phyloP scores from a whole-genome alignment of 23 tunicate species.

The Ciona savignyi region DNA sequence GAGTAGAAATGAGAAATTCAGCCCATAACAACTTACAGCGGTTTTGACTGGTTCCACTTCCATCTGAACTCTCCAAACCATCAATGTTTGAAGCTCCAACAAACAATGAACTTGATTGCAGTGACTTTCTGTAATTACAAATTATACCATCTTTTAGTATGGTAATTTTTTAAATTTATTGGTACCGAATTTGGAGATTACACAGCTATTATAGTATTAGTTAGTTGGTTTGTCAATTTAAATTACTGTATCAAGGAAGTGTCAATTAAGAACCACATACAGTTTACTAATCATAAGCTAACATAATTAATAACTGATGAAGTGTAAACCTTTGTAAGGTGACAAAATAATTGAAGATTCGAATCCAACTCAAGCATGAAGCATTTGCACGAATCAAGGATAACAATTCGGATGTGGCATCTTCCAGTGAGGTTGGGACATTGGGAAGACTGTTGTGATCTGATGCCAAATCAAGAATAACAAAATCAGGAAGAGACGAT shows the following conservation, averaged over 20 bases:
- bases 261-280: too few species aligned
- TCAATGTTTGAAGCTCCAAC: constrained; percentile 9
- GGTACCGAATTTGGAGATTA: too few species aligned
- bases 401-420: constrained; percentile 24
- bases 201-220: too few species aligned
- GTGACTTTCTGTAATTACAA: constrained; percentile 46
- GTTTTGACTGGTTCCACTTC: background rate
- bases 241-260: too few species aligned
- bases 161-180: too few species aligned
- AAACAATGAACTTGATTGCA: constrained; percentile 8
- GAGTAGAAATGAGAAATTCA: too few species aligned
- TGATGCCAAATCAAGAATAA: constrained; percentile 46
- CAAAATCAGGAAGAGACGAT: constrained; percentile 58
- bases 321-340: constrained; percentile 30
- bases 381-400: constrained; percentile 23
- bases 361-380: constrained; percentile 53
- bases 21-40: too few species aligned
- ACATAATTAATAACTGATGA: too few species aligned
- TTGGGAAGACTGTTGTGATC: constrained; percentile 34
- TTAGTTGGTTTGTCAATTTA: too few species aligned
- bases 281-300: too few species aligned
- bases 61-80: background rate
- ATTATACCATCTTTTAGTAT: too few species aligned
- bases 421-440: background rate
- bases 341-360: constrained; percentile 51